These are phyloP conservation scores for Epizoanthus illoricatus DNA, from an alignment of 92 coral and sea anemone genomes.

Conservation along the genomic window DNA sequence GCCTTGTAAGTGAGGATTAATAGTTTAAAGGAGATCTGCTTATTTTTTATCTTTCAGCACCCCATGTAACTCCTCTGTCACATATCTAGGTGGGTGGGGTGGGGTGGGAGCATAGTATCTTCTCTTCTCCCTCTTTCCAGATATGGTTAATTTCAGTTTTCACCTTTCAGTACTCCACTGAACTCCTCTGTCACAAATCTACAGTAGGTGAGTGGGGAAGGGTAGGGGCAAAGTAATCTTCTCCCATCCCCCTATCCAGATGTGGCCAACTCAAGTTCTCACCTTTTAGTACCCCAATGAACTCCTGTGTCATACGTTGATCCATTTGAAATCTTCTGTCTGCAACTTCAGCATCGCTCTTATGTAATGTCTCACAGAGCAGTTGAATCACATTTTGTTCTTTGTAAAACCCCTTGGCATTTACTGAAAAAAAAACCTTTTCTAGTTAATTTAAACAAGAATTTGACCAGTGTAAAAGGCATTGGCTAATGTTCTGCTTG, in stretches of 20 bases:
- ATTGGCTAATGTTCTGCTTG: too few relatives aligned
- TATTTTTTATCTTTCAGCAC: too few relatives aligned
- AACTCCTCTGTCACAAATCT: background rate
- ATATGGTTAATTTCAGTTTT: background rate
- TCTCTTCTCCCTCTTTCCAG: background rate
- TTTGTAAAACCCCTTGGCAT: conserved; percentile 45
- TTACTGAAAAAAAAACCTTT: conserved; percentile 11
- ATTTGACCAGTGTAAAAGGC: too few relatives aligned
- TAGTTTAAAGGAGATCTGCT: too few relatives aligned
- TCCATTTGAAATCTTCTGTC: conserved; percentile 18
- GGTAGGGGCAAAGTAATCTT: too few relatives aligned
- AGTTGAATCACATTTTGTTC: conserved; percentile 27
- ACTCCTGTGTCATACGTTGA: conserved; percentile 4
- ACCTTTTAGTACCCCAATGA: conserved; percentile 68
- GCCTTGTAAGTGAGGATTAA: too few relatives aligned
- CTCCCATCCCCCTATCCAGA: too few relatives aligned
- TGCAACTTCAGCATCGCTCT: conserved; percentile 19
- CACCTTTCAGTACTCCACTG: background rate
- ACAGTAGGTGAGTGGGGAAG: too few relatives aligned
- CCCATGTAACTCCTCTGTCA: too few relatives aligned
- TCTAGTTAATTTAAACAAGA: too few relatives aligned
- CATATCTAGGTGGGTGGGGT: too few relatives aligned
- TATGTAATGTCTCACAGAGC: conserved; percentile 20
- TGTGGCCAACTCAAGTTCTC: background rate
- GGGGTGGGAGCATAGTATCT: background rate